Evolutionary conservation across 2,888 invertebrate genomes (phyloP).

Genomic region (Ischnus inquisitorius): DNA sequence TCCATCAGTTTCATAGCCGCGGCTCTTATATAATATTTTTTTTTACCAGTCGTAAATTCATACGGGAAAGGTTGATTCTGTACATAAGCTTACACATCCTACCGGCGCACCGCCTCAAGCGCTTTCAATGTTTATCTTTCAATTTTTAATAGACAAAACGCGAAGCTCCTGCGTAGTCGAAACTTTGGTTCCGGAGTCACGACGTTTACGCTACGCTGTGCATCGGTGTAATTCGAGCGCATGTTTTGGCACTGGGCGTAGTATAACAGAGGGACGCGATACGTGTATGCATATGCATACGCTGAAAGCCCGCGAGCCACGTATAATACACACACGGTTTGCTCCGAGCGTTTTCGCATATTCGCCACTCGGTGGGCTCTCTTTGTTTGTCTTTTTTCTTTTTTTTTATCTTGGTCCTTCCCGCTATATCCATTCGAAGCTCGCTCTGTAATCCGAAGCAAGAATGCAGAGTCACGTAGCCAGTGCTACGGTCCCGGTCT

Average conservation of each 20-base stretch:
- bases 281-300: slow-evolving; percentile 45
- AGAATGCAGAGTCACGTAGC: slow-evolving; percentile 62
- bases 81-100: neutral
- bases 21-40: neutral
- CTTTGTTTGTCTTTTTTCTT: neutral
- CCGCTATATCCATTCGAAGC: slow-evolving; percentile 51
- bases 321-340: slow-evolving; percentile 26
- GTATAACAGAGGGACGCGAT: slow-evolving; percentile 23
- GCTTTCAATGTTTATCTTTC: slow-evolving; percentile 29
- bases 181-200: neutral
- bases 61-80: neutral
- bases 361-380: slow-evolving; percentile 14
- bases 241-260: slow-evolving; percentile 21
- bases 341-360: slow-evolving; percentile 49
- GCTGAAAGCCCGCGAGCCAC: neutral
- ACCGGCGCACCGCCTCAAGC: neutral
- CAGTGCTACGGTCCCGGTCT: neutral
- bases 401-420: slow-evolving; percentile 33
- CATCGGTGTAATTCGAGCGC: slow-evolving; percentile 17
- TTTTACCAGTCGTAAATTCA: neutral
- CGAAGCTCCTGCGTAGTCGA: neutral
- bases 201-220: neutral
- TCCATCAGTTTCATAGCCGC: too few relatives aligned
- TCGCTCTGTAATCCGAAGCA: slow-evolving; percentile 53
- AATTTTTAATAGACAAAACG: slow-evolving; percentile 35